Evolutionary conservation across 2,113 vertebrate genomes (phyloP).

Genomic region (Nipponia nippon): DNA sequence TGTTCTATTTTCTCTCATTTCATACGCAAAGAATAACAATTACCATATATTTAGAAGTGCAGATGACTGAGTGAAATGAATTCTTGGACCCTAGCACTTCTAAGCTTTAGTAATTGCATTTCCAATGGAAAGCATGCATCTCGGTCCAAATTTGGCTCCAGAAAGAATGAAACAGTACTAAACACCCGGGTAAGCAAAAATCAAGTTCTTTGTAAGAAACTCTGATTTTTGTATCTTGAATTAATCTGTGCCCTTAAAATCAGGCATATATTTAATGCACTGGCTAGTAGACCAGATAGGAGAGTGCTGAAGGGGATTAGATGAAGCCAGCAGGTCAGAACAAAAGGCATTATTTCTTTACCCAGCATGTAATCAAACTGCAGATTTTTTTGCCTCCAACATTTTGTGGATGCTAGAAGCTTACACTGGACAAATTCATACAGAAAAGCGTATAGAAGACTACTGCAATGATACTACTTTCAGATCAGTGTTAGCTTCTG

Average conservation of each 20-base stretch:
- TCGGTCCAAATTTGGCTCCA: background rate
- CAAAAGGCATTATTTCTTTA: background rate
- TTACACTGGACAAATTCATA: background rate
- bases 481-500: background rate
- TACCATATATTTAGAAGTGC: background rate
- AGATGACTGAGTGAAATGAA: background rate
- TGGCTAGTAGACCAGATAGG: background rate
- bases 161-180: background rate
- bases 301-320: background rate
- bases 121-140: background rate
- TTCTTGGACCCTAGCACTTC: background rate
- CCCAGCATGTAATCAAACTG: background rate
- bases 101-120: background rate
- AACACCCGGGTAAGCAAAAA: background rate
- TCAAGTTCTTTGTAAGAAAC: background rate
- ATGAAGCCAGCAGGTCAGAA: background rate
- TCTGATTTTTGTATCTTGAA: background rate
- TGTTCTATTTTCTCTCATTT: constrained; percentile 5
- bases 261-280: background rate
- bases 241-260: background rate
- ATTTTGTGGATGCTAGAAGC: background rate
- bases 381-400: background rate
- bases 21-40: background rate
- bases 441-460: background rate
- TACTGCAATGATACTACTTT: background rate